Base-by-base conservation (phyloP, 2,113 vertebrate genomes). In the Semnopithecus entellus region DNA sequence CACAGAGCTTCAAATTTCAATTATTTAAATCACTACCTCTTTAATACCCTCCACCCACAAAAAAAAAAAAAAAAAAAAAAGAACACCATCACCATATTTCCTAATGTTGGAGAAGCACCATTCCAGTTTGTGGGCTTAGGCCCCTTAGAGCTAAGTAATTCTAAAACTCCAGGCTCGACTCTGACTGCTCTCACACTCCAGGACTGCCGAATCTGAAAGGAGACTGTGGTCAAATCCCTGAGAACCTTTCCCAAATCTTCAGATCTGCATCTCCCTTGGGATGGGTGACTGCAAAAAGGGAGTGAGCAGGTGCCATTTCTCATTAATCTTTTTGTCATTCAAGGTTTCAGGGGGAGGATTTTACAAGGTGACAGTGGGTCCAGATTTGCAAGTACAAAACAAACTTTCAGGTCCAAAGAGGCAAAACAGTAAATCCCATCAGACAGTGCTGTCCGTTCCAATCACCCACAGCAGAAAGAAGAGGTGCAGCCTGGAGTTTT, bases 401-500 rank as follows among this genome's bases (percentile, higher is more conserved):
- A 27, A 55, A 92, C 38, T 89, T 84, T 84, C 91, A 73, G 94
- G 93, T 55, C 38, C 87, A 23, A 8, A 22, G 32, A 75, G 61
- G 35, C 14, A 57, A 95, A 94, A 86, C 50, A 61, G 57, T 64
- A 91, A 96, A 98, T 96, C 45, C 48, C 59, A 89, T 86, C 92
- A 87, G 95, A 94, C 80, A 96, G 66, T 0, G 3, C 94, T 92
- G 97, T 97, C 98, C 43, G 12, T 76, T 96, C 75, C 92, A 23
- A 89, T 98, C 97, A 97, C 40, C 1, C 1, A 45, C 0, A 30
- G 57, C 40, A 9, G 3, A 92, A 17, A 64, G 70, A 83, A 81
- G 38, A 2, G 35, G 83, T 20, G 13, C 0, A 12, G 72, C 92
- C 70, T 50, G 86, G 91, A 50, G 82, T 32, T 86, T 45, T 17